Evolutionary conservation across 2,113 vertebrate species (phyloP), one percentile per base, ranked within the genome.

Genomic region (Mungos mungo): DNA sequence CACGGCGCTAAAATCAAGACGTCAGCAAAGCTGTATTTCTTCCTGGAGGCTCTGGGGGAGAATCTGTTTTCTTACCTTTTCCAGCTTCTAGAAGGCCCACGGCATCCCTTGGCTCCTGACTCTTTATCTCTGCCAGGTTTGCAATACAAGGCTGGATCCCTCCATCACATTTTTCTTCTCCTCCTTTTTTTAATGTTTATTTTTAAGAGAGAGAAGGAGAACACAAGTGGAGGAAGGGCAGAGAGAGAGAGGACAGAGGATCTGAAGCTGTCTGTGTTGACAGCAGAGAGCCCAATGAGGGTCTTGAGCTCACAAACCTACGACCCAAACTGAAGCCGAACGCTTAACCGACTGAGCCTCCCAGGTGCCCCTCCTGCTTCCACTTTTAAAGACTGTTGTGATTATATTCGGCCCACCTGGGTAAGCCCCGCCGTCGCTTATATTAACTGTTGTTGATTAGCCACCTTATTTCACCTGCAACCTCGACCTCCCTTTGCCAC

Each of bases 381-480:
- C 3, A 31, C 41, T 35, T 54, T 66, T 80, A 83, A 76, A 88
- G 35, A 38, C 4, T 1, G 7, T 33, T 33, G 25, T 13, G 52
- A 45, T 45, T 81, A 15, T 27, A n/a, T 0, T 21, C 69, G 68
- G 27, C n/a, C 6, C 10, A 41, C 5, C 47, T 76, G 50, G 27
- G 45, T 45, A 23, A 21, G 35, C 50, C 1, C 0, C 6, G 31
- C 0, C 2, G 1, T 16, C 11, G 4, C 29, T 54, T 80, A 1
- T 2, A 2, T 72, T 38, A 71, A 72, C 2, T 0, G 15, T 9
- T 41, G n/a, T 29, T 83, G 27, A 50, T 45, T 3, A 85, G 33
- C 71, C 45, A 35, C 66, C n/a, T 72, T 33, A 35, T 69, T 18
- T 13, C 57, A 83, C 29, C 54, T 31, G 25, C 19, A 50, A 77